A percentile compares a stretch with the other conserved stretches of the same genome.
Evolutionary conservation across 1,140 invertebrate genomes (phyloP).

Genomic region (Papilio polyxenes): DNA sequence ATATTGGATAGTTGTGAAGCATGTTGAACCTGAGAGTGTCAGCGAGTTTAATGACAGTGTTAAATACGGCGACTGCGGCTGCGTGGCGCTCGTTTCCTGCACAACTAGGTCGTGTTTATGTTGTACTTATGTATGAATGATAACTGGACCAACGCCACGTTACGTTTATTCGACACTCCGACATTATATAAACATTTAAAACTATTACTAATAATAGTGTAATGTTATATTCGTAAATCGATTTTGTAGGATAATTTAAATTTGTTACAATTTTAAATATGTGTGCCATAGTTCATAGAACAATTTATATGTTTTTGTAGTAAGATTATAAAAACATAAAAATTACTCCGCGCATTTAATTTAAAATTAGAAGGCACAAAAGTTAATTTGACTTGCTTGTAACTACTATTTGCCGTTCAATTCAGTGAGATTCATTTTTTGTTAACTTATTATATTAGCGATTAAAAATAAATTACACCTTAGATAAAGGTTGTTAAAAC

Average conservation of each 20-base stretch:
- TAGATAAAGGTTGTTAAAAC: background rate
- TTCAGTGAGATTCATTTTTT: too few relatives aligned
- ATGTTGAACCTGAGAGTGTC: slow-evolving; percentile 58
- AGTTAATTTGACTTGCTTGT: too few relatives aligned
- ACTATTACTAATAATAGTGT: background rate
- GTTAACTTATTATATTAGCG: too few relatives aligned
- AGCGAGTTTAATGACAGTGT: slow-evolving; percentile 67
- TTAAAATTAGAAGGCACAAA: background rate
- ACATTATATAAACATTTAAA: slow-evolving; percentile 6
- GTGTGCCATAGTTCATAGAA: too few relatives aligned
- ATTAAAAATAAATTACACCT: background rate
- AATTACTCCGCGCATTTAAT: background rate
- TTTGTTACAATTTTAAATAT: background rate
- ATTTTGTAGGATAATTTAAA: background rate
- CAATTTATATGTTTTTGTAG: too few relatives aligned
- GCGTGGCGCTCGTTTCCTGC: slow-evolving; percentile 65
- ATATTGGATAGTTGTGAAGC: background rate
- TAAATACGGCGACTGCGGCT: slow-evolving; percentile 63
- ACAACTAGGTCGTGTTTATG: slow-evolving; percentile 65
- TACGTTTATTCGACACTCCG: slow-evolving; percentile 18
- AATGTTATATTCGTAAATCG: background rate
- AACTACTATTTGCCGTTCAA: too few relatives aligned
- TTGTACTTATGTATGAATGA: slow-evolving; percentile 63
- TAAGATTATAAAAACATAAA: background rate
- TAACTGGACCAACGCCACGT: slow-evolving; percentile 62